A percentile compares a stretch with the other conserved stretches of the same genome.
phyloP scores from a whole-genome alignment of 2,113 vertebrate species.

The Plestiodon gilberti region DNA sequence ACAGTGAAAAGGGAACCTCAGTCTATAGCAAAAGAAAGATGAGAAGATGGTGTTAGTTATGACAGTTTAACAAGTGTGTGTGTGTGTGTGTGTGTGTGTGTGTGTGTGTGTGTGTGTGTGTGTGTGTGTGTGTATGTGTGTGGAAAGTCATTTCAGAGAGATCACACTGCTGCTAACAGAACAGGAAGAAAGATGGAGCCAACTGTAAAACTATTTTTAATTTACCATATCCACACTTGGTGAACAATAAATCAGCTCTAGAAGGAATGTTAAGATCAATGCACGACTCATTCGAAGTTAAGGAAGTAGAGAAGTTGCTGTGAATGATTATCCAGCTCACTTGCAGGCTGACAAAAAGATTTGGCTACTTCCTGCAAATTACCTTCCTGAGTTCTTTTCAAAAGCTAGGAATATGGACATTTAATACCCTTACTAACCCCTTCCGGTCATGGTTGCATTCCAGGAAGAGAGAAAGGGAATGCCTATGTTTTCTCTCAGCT shows the following conservation, averaged over 20 bases:
- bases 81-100: too few relatives aligned
- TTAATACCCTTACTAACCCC: slow-evolving; percentile 22
- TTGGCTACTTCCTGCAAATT: slow-evolving; percentile 26
- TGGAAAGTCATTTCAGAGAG: rapidly evolving
- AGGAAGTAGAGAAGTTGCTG: slow-evolving; percentile 13
- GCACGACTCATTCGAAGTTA: neutral
- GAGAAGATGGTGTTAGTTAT: slow-evolving; percentile 9
- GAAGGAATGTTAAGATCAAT: slow-evolving; percentile 19
- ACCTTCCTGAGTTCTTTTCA: slow-evolving; percentile 9
- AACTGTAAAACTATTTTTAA: neutral
- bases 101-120: too few relatives aligned
- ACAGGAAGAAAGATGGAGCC: slow-evolving; percentile 1
- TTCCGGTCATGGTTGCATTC: slow-evolving; percentile 15
- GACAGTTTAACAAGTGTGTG: neutral
- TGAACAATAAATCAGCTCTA: slow-evolving; percentile 12
- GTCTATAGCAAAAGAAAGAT: neutral
- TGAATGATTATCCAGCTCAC: slow-evolving; percentile 22
- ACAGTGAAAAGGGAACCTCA: neutral
- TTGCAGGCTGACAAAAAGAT: slow-evolving; percentile 22
- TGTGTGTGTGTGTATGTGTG: too few relatives aligned
- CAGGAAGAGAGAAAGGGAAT: slow-evolving; percentile 17
- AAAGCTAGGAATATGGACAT: slow-evolving; percentile 24
- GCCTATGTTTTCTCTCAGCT: neutral
- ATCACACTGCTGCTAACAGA: neutral
- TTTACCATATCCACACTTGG: slow-evolving; percentile 7